A percentile compares a stretch with the other conserved stretches of the same genome.
These are phyloP conservation scores for Pantelozetes paolii DNA, from an alignment of 2,888 invertebrate genomes.

Conservation along the genomic window DNA sequence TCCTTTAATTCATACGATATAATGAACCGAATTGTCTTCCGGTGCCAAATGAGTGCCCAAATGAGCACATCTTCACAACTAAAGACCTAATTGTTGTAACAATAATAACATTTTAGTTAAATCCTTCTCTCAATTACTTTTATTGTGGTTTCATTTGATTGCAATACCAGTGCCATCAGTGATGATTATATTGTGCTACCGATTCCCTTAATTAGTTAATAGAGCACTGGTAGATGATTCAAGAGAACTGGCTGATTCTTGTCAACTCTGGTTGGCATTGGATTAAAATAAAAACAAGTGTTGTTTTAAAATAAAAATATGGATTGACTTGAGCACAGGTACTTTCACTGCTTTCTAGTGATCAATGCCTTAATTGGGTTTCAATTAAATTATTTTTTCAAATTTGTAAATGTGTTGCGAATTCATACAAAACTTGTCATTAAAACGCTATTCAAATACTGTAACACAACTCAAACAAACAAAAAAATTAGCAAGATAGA, in stretches of 20 bases:
- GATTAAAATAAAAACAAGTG: too few relatives aligned
- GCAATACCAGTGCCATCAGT: background rate
- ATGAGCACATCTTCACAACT: constrained; percentile 16
- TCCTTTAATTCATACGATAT: constrained; percentile 17
- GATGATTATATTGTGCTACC: background rate
- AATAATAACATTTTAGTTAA: constrained; percentile 27
- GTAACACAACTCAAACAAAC: too few relatives aligned
- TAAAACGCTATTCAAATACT: too few relatives aligned
- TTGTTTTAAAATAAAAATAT: too few relatives aligned
- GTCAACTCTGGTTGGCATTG: too few relatives aligned
- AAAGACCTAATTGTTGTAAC: constrained; percentile 16
- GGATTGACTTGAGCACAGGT: too few relatives aligned
- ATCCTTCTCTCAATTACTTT: constrained; percentile 21
- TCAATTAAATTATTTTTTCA: too few relatives aligned
- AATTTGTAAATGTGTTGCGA: too few relatives aligned
- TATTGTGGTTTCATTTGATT: constrained; percentile 23
- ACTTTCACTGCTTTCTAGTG: too few relatives aligned
- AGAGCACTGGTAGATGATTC: background rate
- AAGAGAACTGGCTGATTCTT: constrained; percentile 24
- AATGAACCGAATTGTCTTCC: constrained; percentile 24
- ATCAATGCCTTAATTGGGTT: too few relatives aligned
- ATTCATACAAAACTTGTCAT: too few relatives aligned
- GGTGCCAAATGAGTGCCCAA: constrained; percentile 27
- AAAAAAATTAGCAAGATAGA: too few relatives aligned
- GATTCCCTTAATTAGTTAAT: constrained; percentile 21